These are phyloP conservation scores for Ecdyonurus torrentis DNA, from an alignment of 2,888 invertebrate species.

Conservation along the genomic window DNA sequence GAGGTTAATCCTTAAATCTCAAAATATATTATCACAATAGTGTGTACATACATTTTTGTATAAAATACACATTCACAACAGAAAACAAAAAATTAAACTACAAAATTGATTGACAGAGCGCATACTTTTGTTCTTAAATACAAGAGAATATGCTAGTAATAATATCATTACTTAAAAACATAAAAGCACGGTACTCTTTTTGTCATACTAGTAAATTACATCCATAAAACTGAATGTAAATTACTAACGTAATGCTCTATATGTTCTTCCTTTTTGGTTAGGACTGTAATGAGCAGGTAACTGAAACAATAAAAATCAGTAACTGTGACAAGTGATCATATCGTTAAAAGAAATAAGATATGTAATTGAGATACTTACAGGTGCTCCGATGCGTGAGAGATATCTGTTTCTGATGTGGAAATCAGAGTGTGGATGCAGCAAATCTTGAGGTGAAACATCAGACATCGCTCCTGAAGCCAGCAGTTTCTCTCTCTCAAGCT, in stretches of 20 bases:
- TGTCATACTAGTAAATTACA: too few species aligned
- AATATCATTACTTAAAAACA: too few species aligned
- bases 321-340: not conserved
- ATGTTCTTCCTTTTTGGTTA: constrained; percentile 23
- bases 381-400: constrained; percentile 38
- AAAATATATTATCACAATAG: too few species aligned
- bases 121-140: too few species aligned
- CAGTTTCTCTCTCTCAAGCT: constrained; percentile 34
- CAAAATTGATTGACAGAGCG: too few species aligned
- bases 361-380: constrained; percentile 27
- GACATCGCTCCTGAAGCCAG: constrained; percentile 31
- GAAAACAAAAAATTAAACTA: too few species aligned
- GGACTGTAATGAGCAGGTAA: constrained; percentile 26
- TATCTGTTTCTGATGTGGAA: constrained; percentile 42
- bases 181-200: too few species aligned
- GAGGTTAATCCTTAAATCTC: too few species aligned
- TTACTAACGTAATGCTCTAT: constrained; percentile 25
- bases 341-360: not conserved
- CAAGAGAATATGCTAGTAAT: too few species aligned
- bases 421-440: constrained; percentile 34
- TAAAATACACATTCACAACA: too few species aligned
- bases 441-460: constrained; percentile 30
- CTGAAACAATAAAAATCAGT: constrained; percentile 19
- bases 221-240: too few species aligned
- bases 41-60: too few species aligned